A percentile compares a stretch with the other conserved stretches of the same genome.
These are phyloP conservation scores for Drosophila insularis DNA, from an alignment of 1,140 invertebrate genomes.

Conservation along the genomic window DNA sequence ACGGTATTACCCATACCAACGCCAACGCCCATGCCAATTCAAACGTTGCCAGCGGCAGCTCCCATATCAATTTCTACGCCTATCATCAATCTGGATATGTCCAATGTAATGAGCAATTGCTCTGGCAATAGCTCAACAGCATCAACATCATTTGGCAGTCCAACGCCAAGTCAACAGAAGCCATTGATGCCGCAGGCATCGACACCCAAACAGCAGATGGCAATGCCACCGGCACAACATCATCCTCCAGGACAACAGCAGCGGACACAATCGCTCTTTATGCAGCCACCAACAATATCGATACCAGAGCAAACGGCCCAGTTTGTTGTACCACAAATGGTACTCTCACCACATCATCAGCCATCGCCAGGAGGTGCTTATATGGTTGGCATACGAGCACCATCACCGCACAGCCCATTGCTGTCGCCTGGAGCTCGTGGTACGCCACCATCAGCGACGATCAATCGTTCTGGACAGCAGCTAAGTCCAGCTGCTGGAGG, in stretches of 20 bases:
- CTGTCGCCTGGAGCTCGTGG: constrained; percentile 57
- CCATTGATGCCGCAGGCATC: constrained; percentile 54
- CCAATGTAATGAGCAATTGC: constrained; percentile 77
- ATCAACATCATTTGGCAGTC: constrained; percentile 61
- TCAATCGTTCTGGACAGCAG: constrained; percentile 55
- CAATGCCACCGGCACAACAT: constrained; percentile 6
- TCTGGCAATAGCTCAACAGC: constrained; percentile 40
- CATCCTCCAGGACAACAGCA: constrained; percentile 28
- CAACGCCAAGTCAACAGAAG: constrained; percentile 41
- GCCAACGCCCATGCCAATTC: constrained; percentile 32
- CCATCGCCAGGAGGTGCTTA: constrained; percentile 33
- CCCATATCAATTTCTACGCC: constrained; percentile 28
- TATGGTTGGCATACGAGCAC: constrained; percentile 61
- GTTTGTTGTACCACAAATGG: constrained; percentile 84
- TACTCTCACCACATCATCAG: constrained; percentile 80
- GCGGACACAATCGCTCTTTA: constrained; percentile 66
- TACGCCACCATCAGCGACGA: constrained; percentile 25
- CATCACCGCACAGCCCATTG: constrained; percentile 71
- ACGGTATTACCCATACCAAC: constrained; percentile 57
- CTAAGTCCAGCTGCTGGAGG: constrained; percentile 53
- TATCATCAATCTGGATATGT: constrained; percentile 67
- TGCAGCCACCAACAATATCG: constrained; percentile 85
- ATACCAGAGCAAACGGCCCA: constrained; percentile 83
- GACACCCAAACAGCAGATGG: constrained; percentile 52
- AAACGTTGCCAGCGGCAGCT: constrained; percentile 16